phyloP scores from a whole-genome alignment of 1,140 invertebrate species.

The Macrotrachela quadricornifera region DNA sequence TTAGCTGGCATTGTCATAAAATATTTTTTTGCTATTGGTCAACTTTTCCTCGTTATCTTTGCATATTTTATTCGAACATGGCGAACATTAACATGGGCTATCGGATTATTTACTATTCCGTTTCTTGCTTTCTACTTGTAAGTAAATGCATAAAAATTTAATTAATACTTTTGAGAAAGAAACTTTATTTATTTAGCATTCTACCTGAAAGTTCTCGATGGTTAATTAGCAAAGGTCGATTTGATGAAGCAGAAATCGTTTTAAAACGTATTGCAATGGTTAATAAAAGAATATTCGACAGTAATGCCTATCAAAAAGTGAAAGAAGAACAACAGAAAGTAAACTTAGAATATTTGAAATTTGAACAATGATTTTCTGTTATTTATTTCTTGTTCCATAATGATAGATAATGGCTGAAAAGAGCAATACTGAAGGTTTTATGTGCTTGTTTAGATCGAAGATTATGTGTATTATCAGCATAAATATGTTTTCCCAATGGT shows the following conservation, averaged over 20 bases:
- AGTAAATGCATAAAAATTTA: not conserved
- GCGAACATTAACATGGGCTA: not conserved
- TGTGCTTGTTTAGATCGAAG: not conserved
- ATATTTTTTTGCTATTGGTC: slow-evolving; percentile 8
- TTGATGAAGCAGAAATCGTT: slow-evolving; percentile 15
- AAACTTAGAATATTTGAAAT: no score
- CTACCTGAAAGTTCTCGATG: slow-evolving; percentile 20
- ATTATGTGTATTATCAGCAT: not conserved
- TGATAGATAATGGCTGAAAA: not conserved
- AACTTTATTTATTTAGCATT: slow-evolving; percentile 9
- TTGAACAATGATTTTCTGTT: no score
- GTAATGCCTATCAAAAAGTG: not conserved
- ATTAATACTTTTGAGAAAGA: not conserved
- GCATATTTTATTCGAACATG: not conserved
- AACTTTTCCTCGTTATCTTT: not conserved
- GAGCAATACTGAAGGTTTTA: not conserved
- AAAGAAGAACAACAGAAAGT: no score
- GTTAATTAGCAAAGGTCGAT: slow-evolving; percentile 15
- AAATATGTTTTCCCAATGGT: not conserved
- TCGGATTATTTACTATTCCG: not conserved
- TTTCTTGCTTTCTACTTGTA: slow-evolving; percentile 6
- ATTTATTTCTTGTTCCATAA: no score
- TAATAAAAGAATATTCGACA: slow-evolving; percentile 11
- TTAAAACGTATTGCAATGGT: slow-evolving; percentile 13
- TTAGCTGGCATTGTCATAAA: slow-evolving; percentile 6